A percentile compares a stretch with the other conserved stretches of the same genome.
phyloP scores from a whole-genome alignment of 2,888 invertebrate species.

The Fissipunctia ypsillon region DNA sequence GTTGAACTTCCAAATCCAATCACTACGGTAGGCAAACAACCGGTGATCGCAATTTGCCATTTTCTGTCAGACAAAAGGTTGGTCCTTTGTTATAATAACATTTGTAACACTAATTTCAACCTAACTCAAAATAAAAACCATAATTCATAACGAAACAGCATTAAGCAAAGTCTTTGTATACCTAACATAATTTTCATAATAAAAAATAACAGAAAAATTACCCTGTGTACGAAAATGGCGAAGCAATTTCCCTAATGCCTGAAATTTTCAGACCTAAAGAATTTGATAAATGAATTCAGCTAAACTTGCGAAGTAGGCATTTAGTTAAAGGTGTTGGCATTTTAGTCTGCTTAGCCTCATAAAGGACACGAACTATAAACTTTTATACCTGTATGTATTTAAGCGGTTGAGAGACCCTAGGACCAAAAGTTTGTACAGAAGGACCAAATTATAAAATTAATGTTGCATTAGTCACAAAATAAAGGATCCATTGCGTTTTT shows the following conservation, averaged over 20 bases:
- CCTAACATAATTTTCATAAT: slow-evolving; percentile 19
- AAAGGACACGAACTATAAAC: slow-evolving; percentile 17
- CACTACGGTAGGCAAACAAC: neutral
- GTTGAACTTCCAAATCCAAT: neutral
- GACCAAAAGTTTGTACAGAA: slow-evolving; percentile 18
- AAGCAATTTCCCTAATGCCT: slow-evolving; percentile 49
- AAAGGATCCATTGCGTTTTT: too few relatives aligned
- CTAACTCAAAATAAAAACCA: slow-evolving; percentile 10
- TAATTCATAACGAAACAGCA: slow-evolving; percentile 22
- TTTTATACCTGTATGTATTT: slow-evolving; percentile 20
- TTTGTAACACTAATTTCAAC: slow-evolving; percentile 1
- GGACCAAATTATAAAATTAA: neutral
- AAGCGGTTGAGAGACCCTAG: slow-evolving; percentile 1
- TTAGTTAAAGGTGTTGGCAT: slow-evolving; percentile 29
- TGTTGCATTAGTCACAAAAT: neutral
- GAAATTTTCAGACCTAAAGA: slow-evolving; percentile 29
- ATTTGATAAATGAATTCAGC: slow-evolving; percentile 28
- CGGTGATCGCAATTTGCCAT: neutral
- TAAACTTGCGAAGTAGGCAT: slow-evolving; percentile 16
- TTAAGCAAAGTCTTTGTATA: slow-evolving; percentile 28
- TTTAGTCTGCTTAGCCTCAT: slow-evolving; percentile 8
- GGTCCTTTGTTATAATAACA: neutral
- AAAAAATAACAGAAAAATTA: slow-evolving; percentile 39
- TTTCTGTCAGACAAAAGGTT: neutral
- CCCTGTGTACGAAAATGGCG: slow-evolving; percentile 16